These are phyloP conservation scores for Lochmaea capreae DNA, from an alignment of 2,888 invertebrate species.

Conservation along the genomic window DNA sequence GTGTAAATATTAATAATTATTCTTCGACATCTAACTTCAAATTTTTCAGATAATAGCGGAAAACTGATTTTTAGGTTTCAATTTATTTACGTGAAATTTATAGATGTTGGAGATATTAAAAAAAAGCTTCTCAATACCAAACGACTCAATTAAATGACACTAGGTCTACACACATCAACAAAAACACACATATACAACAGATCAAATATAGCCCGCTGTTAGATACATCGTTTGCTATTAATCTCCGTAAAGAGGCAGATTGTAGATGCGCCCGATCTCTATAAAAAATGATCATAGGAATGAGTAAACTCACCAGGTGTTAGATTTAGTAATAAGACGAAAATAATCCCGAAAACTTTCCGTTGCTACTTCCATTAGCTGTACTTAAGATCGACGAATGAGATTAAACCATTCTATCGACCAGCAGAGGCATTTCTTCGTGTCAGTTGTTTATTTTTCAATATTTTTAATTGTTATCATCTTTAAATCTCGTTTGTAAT, in stretches of 20 bases:
- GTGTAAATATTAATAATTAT: too few relatives aligned
- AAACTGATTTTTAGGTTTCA: too few relatives aligned
- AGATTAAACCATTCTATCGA: neutral
- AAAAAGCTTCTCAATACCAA: neutral
- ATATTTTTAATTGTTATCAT: too few relatives aligned
- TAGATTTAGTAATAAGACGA: slow-evolving; percentile 25
- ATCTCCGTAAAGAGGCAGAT: slow-evolving; percentile 20
- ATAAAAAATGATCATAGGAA: slow-evolving; percentile 20
- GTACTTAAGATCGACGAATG: neutral
- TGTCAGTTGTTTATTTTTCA: too few relatives aligned
- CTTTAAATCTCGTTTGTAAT: too few relatives aligned
- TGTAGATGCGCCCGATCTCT: slow-evolving; percentile 17
- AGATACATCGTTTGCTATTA: slow-evolving; percentile 28
- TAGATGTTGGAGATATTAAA: too few relatives aligned
- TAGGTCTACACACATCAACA: neutral
- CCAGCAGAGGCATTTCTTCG: neutral
- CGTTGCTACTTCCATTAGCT: neutral
- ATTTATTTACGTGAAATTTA: too few relatives aligned
- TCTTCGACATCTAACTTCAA: too few relatives aligned
- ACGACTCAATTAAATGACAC: neutral
- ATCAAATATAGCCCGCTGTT: slow-evolving; percentile 23
- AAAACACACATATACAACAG: neutral
- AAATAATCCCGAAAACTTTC: neutral
- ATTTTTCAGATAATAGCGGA: too few relatives aligned
- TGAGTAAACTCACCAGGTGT: slow-evolving; percentile 29